Evolutionary conservation across 2,113 vertebrate species (phyloP).

Genomic region (Taurulus bubalis): DNA sequence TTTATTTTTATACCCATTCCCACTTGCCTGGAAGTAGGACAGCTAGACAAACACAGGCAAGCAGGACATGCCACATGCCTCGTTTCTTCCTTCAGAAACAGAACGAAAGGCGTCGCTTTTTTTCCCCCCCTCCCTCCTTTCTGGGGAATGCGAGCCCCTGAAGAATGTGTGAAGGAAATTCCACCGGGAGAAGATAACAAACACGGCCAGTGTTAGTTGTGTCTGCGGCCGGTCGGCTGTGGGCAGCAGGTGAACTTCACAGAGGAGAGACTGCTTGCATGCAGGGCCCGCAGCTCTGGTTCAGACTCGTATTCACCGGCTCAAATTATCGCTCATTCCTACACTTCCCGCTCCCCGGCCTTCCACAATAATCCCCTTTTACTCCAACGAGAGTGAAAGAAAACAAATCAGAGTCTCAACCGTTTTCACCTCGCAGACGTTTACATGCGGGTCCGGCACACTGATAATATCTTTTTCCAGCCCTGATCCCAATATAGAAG

Average conservation of each 20-base stretch:
- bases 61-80: constrained; percentile 68
- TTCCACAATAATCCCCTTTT: constrained; percentile 50
- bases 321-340: constrained; percentile 42
- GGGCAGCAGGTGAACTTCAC: constrained; percentile 80
- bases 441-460: constrained; percentile 59
- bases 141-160: constrained; percentile 71
- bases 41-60: constrained; percentile 37
- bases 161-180: constrained; percentile 83
- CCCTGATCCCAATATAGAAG: constrained; percentile 38
- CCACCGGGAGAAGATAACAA: constrained; percentile 79
- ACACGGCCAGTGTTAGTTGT: constrained; percentile 71
- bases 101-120: constrained; percentile 39
- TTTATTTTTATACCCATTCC: constrained; percentile 47
- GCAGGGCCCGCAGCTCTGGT: constrained; percentile 53
- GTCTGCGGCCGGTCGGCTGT: constrained; percentile 52
- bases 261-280: constrained; percentile 40
- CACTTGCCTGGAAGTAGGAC: constrained; percentile 39
- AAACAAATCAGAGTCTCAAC: constrained; percentile 55
- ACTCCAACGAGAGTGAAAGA: constrained; percentile 45
- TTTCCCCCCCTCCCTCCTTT: constrained; percentile 13
- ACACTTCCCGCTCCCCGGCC: constrained; percentile 12
- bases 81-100: constrained; percentile 26
- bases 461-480: constrained; percentile 58
- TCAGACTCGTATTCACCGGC: constrained; percentile 34
- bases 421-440: constrained; percentile 40